Evolutionary conservation across 2,888 invertebrate genomes (phyloP), one percentile per base, ranked within the genome.

Genomic region (Meteorus cinctellus): DNA sequence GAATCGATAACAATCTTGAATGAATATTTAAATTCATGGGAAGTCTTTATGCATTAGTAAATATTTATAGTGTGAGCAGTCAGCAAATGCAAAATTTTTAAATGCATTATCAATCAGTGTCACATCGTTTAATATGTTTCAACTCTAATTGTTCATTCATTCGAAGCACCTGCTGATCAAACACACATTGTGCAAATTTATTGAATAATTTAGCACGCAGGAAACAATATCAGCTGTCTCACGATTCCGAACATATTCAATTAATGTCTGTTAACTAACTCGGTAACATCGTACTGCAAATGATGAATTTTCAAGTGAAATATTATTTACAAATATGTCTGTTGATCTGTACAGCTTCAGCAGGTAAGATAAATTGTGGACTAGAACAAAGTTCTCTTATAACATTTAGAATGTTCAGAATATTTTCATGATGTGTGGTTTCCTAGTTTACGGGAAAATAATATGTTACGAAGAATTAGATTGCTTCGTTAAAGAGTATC

Each of bases 391-490:
- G 36, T 34, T 4, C 34, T 8, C 1, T 34, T 8, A 34, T 34
- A 34, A 34, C 24, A 24, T 24, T 6, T 34, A 34, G 34, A 34
- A 34, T 34, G 34, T 34, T 34, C 24, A 41, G n/a, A 24, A 36
- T 24, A 19, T 19, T 68, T n/a, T n/a, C 29, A 2, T 29, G 10
- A 36, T 16, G 8, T 63, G 29, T 41, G 27, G 27, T n/a, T 45
- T 59, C 29, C 8, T 41, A 78, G 78, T 67, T 74, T 66, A 65
- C 34, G 70, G 67, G 31, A 78, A 81, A 45, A 72, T 80, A 2
- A 81, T 81, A 19, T 90, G 90, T 75, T 90, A 87, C 77, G 82
- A 84, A 0, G 84, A 86, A 67, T 82, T 90, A 59, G 90, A 90
- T 45, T 90, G 90, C 79, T 90, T 90, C 76, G 79, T 83, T 0